Base-by-base conservation (phyloP, 2,888 invertebrate genomes). In the Cerceris rybyensis region DNA sequence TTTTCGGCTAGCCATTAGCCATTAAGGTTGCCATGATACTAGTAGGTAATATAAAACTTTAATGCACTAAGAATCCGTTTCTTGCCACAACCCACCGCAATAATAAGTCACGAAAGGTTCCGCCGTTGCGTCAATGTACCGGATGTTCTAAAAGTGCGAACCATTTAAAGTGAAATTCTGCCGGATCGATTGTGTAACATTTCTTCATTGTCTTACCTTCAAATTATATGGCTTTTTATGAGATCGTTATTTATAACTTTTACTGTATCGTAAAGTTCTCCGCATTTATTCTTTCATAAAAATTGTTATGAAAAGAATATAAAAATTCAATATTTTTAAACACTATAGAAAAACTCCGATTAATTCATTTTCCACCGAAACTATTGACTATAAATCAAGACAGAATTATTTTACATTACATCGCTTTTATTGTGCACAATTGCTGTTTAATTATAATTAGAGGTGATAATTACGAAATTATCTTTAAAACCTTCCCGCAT, bases 71-170 rank as follows among this genome's bases (percentile, higher is more conserved):
- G 50, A 50, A 50, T 50, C n/a, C n/a, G n/a, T n/a, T 50, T n/a
- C 13, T n/a, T n/a, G n/a, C 50, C n/a, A n/a, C n/a, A 1, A 11
- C n/a, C 50, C 13, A 50, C n/a, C 50, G 50, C 50, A n/a, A 50
- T 50, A 50, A 50, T 50, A 50, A 50, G 50, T 50, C 50, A 50
- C 50, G 50, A 50, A n/a, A 50, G 50, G 13, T 50, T 50, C 50
- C 50, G 50, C 50, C n/a, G n/a, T n/a, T 58, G 49, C 60, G 14
- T 17, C 39, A 13, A 14, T 28, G 49, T 16, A 68, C 50, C 55
- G 43, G 39, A 42, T 69, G 63, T 43, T 13, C 42, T 50, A 57
- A 50, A 73, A 63, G 11, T 63, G 11, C 50, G 58, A 50, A 50
- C 50, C 11, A 50, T n/a, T 50, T n/a, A 6, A n/a, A 11, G 50